Evolutionary conservation across 2,888 invertebrate genomes (phyloP).

Genomic region (Dioctria linearis): DNA sequence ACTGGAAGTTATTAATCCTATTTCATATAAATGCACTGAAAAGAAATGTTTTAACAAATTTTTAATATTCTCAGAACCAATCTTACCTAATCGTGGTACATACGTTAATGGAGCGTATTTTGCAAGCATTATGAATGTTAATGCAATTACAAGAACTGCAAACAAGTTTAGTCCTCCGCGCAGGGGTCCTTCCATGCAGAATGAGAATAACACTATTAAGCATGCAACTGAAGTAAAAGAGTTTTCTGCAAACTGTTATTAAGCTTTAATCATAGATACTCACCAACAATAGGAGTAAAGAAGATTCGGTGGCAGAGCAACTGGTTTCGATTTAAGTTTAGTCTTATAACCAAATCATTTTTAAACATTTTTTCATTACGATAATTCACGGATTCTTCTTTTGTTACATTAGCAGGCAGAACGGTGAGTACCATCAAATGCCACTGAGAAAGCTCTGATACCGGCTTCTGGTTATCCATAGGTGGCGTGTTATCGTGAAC

Average conservation of each 20-base stretch:
- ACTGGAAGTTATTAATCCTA: slow-evolving; percentile 63
- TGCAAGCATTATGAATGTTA: slow-evolving; percentile 66
- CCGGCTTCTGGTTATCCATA: neutral
- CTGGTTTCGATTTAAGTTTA: slow-evolving; percentile 65
- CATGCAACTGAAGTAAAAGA: slow-evolving; percentile 62
- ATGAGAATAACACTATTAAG: slow-evolving; percentile 65
- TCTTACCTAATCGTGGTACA: slow-evolving; percentile 66
- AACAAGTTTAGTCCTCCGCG: slow-evolving; percentile 66
- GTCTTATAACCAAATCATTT: slow-evolving; percentile 63
- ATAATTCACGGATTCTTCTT: neutral
- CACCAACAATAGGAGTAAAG: slow-evolving; percentile 65
- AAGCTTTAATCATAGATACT: slow-evolving; percentile 41
- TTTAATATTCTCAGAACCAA: neutral
- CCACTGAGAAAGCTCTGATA: slow-evolving; percentile 49
- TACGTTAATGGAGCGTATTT: slow-evolving; percentile 66
- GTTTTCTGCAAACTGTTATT: neutral
- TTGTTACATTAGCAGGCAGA: neutral
- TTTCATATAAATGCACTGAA: slow-evolving; percentile 65
- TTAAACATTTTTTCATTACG: too few relatives aligned
- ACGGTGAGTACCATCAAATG: slow-evolving; percentile 36
- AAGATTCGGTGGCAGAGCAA: slow-evolving; percentile 66
- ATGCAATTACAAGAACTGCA: slow-evolving; percentile 63
- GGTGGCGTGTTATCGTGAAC: slow-evolving; percentile 37
- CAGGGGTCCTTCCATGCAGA: slow-evolving; percentile 64
- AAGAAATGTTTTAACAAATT: slow-evolving; percentile 16